Conservation (phyloP, 2,797 vertebrate genomes). For the Catamblyrhynchus diadema region DNA sequence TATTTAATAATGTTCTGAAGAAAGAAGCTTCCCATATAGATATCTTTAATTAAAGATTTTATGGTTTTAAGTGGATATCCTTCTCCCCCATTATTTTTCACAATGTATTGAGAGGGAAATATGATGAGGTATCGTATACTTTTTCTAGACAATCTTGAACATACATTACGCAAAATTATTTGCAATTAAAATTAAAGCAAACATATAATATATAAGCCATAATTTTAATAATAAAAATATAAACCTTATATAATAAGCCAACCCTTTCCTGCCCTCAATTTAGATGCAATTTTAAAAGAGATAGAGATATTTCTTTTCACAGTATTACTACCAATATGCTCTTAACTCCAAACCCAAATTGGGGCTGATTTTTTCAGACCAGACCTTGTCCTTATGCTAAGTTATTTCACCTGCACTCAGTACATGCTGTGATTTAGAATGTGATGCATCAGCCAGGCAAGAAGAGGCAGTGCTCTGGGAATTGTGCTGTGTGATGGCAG, state of each 20-base stretch:
- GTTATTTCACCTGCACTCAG: neutral
- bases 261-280: neutral
- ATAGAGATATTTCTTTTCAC: neutral
- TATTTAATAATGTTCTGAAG: constrained; percentile 69
- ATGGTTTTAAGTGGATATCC: constrained; percentile 46
- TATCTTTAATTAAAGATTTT: constrained; percentile 68
- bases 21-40: neutral
- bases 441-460: neutral
- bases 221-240: neutral
- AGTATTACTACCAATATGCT: neutral
- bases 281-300: constrained; percentile 14
- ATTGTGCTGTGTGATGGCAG: neutral
- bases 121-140: neutral
- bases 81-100: constrained; percentile 30
- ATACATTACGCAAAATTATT: constrained; percentile 34
- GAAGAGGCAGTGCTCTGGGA: neutral
- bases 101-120: neutral
- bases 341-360: neutral
- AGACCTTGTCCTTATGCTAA: neutral
- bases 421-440: neutral
- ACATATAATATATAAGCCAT: neutral
- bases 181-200: constrained; percentile 49
- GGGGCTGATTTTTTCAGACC: neutral
- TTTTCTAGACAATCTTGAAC: constrained; percentile 21
- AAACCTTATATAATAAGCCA: neutral